Conservation (phyloP, 2,797 vertebrate genomes). For the Florisuga fusca region DNA sequence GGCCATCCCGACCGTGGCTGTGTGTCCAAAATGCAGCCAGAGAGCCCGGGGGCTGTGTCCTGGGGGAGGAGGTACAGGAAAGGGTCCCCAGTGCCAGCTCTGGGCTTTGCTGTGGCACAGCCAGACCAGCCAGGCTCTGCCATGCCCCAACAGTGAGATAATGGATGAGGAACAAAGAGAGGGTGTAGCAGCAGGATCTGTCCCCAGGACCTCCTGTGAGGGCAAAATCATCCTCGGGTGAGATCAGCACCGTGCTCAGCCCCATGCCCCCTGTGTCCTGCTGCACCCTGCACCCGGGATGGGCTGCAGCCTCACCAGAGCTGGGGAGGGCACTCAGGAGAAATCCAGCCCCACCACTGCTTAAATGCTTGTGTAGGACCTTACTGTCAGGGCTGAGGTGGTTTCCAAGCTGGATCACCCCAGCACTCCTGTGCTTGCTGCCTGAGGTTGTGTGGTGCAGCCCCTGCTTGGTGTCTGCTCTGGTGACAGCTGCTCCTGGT, state of each 20-base stretch:
- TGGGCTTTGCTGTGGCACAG: neutral
- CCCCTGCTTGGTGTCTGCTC: neutral
- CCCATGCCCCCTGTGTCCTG: neutral
- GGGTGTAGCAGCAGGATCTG: neutral
- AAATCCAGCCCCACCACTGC: neutral
- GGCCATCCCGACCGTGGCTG: rapidly evolving
- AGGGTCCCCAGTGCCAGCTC: neutral
- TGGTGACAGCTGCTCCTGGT: neutral
- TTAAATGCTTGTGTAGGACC: neutral
- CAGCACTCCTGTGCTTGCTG: neutral
- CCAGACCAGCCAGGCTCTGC: neutral
- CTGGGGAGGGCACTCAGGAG: too few relatives aligned
- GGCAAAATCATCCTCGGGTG: neutral
- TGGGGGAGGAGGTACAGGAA: rapidly evolving
- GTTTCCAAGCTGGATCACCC: neutral
- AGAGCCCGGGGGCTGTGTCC: neutral
- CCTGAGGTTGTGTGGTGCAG: neutral
- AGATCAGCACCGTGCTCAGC: rapidly evolving
- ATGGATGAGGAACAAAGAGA: neutral
- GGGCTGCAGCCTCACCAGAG: neutral
- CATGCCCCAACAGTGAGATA: neutral
- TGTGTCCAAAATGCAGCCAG: rapidly evolving
- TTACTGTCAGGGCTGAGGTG: neutral
- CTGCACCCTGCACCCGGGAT: neutral
- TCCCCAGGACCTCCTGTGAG: neutral